A percentile compares a stretch with the other conserved stretches of the same genome.
Conservation (phyloP, 2,888 invertebrate genomes). For the Leucania comma region DNA sequence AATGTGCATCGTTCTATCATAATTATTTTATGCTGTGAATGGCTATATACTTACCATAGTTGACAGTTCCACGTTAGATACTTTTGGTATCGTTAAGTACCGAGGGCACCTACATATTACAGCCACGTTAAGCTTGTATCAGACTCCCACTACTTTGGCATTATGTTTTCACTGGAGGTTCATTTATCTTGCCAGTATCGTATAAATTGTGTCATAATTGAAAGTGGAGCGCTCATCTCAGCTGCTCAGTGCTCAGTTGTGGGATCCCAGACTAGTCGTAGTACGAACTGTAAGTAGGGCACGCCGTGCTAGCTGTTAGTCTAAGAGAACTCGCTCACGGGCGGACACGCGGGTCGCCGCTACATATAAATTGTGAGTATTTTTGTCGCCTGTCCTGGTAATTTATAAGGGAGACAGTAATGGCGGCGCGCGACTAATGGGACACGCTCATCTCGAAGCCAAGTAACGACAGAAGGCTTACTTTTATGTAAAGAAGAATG, state of each 20-base stretch:
- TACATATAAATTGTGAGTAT: slow-evolving; percentile 49
- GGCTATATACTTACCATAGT: neutral
- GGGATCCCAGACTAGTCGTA: slow-evolving; percentile 2
- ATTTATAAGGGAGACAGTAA: slow-evolving; percentile 47
- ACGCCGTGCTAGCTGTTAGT: slow-evolving; percentile 10
- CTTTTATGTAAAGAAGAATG: neutral
- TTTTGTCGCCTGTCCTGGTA: slow-evolving; percentile 56
- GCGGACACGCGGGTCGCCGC: neutral
- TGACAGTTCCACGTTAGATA: neutral
- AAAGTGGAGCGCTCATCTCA: slow-evolving; percentile 12
- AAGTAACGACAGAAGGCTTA: slow-evolving; percentile 1
- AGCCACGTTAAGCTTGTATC: slow-evolving; percentile 2
- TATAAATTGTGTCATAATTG: slow-evolving; percentile 10
- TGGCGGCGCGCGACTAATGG: slow-evolving; percentile 45
- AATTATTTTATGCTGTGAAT: neutral
- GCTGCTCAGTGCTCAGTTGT: neutral
- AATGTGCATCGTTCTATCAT: neutral
- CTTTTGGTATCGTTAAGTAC: slow-evolving; percentile 9
- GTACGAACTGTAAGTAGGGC: slow-evolving; percentile 1
- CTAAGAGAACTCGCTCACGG: neutral
- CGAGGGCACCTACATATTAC: neutral
- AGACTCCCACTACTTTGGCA: slow-evolving; percentile 9
- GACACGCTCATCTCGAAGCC: slow-evolving; percentile 65
- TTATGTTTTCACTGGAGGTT: slow-evolving; percentile 14
- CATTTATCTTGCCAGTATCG: slow-evolving; percentile 1